Percentiles rank a stretch among this genome's conserved stretches.
Conservation (phyloP, 2,888 invertebrate species). For the Eristalinus sepulchralis region DNA sequence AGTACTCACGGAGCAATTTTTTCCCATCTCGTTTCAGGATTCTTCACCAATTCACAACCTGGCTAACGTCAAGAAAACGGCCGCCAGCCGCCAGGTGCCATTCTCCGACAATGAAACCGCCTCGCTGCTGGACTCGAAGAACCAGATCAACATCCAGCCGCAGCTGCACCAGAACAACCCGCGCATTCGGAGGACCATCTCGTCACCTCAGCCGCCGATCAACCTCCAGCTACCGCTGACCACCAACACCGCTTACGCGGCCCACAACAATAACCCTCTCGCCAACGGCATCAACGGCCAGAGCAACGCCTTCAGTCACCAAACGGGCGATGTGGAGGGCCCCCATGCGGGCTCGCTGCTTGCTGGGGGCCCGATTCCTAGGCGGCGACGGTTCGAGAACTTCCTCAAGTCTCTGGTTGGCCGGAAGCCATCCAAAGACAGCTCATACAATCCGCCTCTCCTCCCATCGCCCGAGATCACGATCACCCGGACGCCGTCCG, state of each 20-base stretch:
- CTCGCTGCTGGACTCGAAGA: slow-evolving; percentile 79
- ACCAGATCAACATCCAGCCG: slow-evolving; percentile 78
- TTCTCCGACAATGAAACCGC: slow-evolving; percentile 78
- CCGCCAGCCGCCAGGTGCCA: slow-evolving; percentile 75
- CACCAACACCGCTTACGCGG: slow-evolving; percentile 48
- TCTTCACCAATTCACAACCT: slow-evolving; percentile 81
- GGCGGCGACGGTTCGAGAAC: slow-evolving; percentile 80
- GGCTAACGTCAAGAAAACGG: slow-evolving; percentile 79
- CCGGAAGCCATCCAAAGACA: slow-evolving; percentile 75
- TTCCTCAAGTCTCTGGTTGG: slow-evolving; percentile 80
- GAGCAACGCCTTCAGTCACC: slow-evolving; percentile 50
- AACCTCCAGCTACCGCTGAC: slow-evolving; percentile 43
- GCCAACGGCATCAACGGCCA: slow-evolving; percentile 64
- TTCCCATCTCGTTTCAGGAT: slow-evolving; percentile 75
- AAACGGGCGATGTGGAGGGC: slow-evolving; percentile 74
- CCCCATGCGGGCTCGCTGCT: slow-evolving; percentile 77
- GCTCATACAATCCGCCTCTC: slow-evolving; percentile 70
- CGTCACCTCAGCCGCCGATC: slow-evolving; percentile 54
- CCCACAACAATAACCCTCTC: slow-evolving; percentile 45
- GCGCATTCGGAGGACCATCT: slow-evolving; percentile 58
- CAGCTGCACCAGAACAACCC: slow-evolving; percentile 72
- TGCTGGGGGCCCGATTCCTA: slow-evolving; percentile 78
- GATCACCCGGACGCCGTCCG: slow-evolving; percentile 80
- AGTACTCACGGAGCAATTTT: not conserved
- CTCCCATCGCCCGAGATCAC: slow-evolving; percentile 79